A percentile compares a stretch with the other conserved stretches of the same genome.
phyloP scores from a whole-genome alignment of 2,888 invertebrate species.

The Brachyptera risi region DNA sequence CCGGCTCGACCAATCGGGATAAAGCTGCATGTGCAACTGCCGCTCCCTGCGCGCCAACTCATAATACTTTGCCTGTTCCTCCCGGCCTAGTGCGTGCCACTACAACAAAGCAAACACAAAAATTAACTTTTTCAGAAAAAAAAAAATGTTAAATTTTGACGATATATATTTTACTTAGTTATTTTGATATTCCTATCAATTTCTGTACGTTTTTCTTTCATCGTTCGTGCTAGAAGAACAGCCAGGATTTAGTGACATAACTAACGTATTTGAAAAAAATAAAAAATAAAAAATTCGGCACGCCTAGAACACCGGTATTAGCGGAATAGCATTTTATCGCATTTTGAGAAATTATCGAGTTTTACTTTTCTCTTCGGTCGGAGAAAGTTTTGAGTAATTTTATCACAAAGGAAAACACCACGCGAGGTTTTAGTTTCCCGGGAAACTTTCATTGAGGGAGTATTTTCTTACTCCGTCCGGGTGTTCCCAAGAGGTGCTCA shows the following conservation, averaged over 20 bases:
- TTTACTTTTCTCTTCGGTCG: too few species aligned
- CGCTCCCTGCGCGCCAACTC: conserved; percentile 97
- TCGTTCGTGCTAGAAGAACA: conserved; percentile 62
- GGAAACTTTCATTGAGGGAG: too few species aligned
- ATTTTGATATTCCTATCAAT: background rate
- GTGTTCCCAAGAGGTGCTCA: too few species aligned
- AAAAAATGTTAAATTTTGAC: conserved; percentile 37
- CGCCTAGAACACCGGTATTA: conserved; percentile 13
- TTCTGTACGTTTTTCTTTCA: background rate
- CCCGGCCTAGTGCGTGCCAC: conserved; percentile 99
- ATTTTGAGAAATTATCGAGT: background rate
- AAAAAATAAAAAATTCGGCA: conserved; percentile 12
- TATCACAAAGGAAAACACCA: too few species aligned
- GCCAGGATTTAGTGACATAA: conserved; percentile 44
- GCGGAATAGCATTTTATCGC: conserved; percentile 9
- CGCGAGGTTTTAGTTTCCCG: too few species aligned
- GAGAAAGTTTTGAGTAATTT: too few species aligned
- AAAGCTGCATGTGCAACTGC: conserved; percentile 98
- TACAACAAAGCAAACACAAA: conserved; percentile 48
- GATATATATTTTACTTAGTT: too few species aligned
- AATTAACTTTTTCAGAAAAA: conserved; percentile 46
- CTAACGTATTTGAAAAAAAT: conserved; percentile 1
- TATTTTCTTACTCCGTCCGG: too few species aligned
- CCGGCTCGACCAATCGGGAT: conserved; percentile 99
- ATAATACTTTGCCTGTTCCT: conserved; percentile 99